phyloP scores from a whole-genome alignment of 2,888 invertebrate species.

The Dicranocentrus wangi region DNA sequence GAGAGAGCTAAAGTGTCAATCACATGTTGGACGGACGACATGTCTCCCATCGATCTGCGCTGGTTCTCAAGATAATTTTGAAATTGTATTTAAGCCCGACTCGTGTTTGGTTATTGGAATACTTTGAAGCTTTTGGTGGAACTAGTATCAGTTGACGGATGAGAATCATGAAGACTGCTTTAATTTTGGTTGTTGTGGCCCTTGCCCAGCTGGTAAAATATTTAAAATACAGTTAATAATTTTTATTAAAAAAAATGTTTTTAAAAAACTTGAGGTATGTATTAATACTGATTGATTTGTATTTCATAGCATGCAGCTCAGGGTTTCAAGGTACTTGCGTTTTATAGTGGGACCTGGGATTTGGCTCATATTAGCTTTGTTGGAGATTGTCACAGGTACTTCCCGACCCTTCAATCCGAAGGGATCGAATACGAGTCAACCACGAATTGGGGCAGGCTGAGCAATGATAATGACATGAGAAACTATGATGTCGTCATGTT shows the following conservation, averaged over 20 bases:
- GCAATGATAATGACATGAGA: slow-evolving; percentile 65
- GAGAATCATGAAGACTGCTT: slow-evolving; percentile 9
- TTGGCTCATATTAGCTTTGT: slow-evolving; percentile 69
- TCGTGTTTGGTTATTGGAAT: not conserved
- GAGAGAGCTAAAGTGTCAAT: not conserved
- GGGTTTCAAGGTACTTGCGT: slow-evolving; percentile 64
- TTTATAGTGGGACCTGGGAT: slow-evolving; percentile 66
- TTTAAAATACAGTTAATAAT: not conserved
- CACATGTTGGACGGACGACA: too few relatives aligned
- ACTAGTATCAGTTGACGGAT: not conserved
- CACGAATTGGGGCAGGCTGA: slow-evolving; percentile 65
- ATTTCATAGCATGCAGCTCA: slow-evolving; percentile 24
- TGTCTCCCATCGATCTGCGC: too few relatives aligned
- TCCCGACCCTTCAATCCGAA: slow-evolving; percentile 54
- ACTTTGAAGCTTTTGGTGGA: not conserved
- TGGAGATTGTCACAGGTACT: slow-evolving; percentile 62
- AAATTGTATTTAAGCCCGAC: not conserved
- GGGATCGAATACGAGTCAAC: slow-evolving; percentile 67
- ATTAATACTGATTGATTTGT: too few relatives aligned
- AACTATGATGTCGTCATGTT: slow-evolving; percentile 65
- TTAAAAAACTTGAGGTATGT: too few relatives aligned
- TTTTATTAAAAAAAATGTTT: too few relatives aligned
- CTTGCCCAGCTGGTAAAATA: slow-evolving; percentile 33
- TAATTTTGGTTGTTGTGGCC: slow-evolving; percentile 9
- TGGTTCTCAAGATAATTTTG: not conserved